Conservation (phyloP, 2,888 invertebrate genomes). For the Andrena dorsata region DNA sequence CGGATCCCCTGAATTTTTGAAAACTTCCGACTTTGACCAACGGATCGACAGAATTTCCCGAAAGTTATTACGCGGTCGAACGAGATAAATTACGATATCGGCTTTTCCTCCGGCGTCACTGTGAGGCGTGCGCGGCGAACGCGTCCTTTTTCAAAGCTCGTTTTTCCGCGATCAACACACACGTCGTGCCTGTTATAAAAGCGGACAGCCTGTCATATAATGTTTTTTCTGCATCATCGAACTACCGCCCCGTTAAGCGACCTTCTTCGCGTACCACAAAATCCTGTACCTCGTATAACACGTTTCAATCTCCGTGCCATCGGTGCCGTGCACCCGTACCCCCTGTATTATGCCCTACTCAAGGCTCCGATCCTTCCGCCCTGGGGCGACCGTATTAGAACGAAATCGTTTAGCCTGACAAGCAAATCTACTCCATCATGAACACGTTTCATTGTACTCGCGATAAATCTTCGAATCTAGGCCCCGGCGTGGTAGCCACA, state of each 20-base stretch:
- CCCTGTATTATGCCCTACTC: slow-evolving; percentile 16
- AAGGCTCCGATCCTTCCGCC: slow-evolving; percentile 31
- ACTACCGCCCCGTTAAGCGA: slow-evolving; percentile 37
- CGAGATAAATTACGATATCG: slow-evolving; percentile 65
- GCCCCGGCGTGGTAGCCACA: too few species aligned
- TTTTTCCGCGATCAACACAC: slow-evolving; percentile 61
- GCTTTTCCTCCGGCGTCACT: slow-evolving; percentile 27
- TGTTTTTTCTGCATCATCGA: slow-evolving; percentile 60
- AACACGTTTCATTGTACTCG: slow-evolving; percentile 9
- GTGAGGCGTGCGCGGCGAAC: slow-evolving; percentile 6
- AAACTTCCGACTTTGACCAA: slow-evolving; percentile 11
- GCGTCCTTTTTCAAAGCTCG: slow-evolving; percentile 46
- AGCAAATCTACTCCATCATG: slow-evolving; percentile 26
- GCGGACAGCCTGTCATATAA: slow-evolving; percentile 54
- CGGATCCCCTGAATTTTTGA: not conserved
- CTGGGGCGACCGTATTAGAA: slow-evolving; percentile 17
- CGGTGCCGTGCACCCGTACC: slow-evolving; percentile 26
- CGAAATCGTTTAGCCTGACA: slow-evolving; percentile 35
- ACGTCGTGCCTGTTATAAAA: slow-evolving; percentile 44
- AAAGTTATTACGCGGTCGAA: slow-evolving; percentile 35
- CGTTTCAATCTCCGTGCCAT: slow-evolving; percentile 58
- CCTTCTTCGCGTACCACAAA: slow-evolving; percentile 44
- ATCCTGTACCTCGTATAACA: slow-evolving; percentile 42
- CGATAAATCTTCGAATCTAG: not conserved
- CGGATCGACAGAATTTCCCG: slow-evolving; percentile 30